Evolutionary conservation across 2,797 vertebrate genomes (phyloP).

Genomic region (Pantherophis vulpinus): DNA sequence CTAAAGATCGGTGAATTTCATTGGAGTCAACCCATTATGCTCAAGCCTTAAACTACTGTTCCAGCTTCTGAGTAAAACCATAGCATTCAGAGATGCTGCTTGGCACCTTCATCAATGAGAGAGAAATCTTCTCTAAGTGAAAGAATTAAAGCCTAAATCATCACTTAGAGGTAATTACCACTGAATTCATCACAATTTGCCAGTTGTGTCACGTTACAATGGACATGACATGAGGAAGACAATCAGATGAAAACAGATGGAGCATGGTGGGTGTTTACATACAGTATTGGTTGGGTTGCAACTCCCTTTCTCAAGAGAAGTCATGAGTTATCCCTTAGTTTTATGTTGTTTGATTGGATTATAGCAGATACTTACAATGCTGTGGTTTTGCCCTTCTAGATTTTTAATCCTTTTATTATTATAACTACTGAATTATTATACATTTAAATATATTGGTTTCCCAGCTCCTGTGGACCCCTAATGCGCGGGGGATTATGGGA

Average conservation of each 20-base stretch:
- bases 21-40: not conserved
- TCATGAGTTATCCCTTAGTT: conserved; percentile 45
- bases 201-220: not conserved
- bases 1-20: not conserved
- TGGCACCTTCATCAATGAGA: not conserved
- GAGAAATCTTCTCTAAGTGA: not conserved
- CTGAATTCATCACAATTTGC: not conserved
- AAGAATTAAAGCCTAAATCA: not conserved
- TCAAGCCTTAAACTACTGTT: not conserved
- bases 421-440: not conserved
- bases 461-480: not conserved
- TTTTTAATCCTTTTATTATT: not conserved
- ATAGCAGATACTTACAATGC: conserved; percentile 51
- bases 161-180: not conserved
- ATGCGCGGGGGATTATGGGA: not conserved
- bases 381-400: not conserved
- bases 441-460: not conserved
- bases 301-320: conserved; percentile 17
- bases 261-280: not conserved
- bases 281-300: not conserved
- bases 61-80: not conserved
- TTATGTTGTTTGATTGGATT: conserved; percentile 59
- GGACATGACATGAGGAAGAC: not conserved
- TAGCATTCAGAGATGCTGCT: not conserved
- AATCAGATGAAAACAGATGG: not conserved